phyloP scores from a whole-genome alignment of 2,797 vertebrate genomes.

The Setipinna tenuifilis region DNA sequence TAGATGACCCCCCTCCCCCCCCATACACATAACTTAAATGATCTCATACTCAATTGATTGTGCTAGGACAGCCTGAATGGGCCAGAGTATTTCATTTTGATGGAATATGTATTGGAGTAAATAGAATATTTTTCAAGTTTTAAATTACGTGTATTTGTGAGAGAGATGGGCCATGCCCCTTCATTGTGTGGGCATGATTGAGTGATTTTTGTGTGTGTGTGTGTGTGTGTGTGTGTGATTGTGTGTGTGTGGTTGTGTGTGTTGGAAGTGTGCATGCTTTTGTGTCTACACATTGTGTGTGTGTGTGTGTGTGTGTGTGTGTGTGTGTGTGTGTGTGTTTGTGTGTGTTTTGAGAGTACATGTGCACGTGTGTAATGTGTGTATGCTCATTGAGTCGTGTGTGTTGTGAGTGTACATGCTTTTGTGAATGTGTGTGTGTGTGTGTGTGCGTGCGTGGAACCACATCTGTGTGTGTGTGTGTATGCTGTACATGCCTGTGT shows the following conservation, averaged over 20 bases:
- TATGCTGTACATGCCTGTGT: neutral
- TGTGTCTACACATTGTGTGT: neutral
- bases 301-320: neutral
- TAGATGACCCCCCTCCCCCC: neutral
- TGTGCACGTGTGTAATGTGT: neutral
- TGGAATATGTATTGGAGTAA: no score
- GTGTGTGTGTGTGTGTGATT: neutral
- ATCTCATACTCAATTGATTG: neutral
- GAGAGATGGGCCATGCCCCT: neutral
- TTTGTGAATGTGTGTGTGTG: neutral
- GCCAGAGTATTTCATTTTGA: slow-evolving; percentile 1
- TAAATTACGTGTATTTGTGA: neutral
- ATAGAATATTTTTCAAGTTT: neutral
- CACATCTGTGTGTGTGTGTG: neutral
- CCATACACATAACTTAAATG: neutral
- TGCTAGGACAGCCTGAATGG: no score
- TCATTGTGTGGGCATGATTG: no score
- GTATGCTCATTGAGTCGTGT: neutral
- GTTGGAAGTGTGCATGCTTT: neutral
- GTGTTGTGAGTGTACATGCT: neutral
- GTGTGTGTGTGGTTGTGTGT: neutral
- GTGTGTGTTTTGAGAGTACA: neutral
- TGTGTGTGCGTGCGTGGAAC: neutral
- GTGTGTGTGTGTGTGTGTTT: neutral
- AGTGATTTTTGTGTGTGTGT: no score